Evolutionary conservation across 92 coral and sea anemone species (phyloP).

Genomic region (Porites lobata): DNA sequence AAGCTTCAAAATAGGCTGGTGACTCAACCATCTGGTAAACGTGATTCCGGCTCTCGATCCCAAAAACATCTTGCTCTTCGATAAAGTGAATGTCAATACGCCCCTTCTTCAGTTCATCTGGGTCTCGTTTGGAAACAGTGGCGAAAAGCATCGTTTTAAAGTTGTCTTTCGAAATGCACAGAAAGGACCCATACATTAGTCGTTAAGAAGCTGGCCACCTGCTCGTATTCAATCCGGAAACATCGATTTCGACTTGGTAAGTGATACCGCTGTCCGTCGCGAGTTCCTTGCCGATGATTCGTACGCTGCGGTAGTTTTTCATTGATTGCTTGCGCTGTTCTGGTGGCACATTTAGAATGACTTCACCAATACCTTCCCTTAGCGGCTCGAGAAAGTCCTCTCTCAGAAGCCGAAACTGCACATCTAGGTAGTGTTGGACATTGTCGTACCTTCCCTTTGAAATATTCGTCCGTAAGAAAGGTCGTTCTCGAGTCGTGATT

Average conservation of each 20-base stretch:
- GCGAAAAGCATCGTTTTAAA: slow-evolving; percentile 71
- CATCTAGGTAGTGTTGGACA: slow-evolving; percentile 79
- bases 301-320: slow-evolving; percentile 72
- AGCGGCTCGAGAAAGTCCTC: slow-evolving; percentile 86
- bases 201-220: slow-evolving; percentile 77
- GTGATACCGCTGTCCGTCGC: slow-evolving; percentile 60
- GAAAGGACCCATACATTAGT: slow-evolving; percentile 75
- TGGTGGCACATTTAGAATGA: slow-evolving; percentile 47
- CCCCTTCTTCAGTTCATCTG: slow-evolving; percentile 64
- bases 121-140: slow-evolving; percentile 73
- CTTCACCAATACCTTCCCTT: slow-evolving; percentile 80
- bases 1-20: slow-evolving; percentile 83
- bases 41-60: slow-evolving; percentile 38
- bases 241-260: slow-evolving; percentile 67
- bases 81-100: slow-evolving; percentile 61
- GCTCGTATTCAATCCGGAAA: slow-evolving; percentile 46
- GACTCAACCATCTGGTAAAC: slow-evolving; percentile 77
- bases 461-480: slow-evolving; percentile 76
- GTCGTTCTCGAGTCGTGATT: slow-evolving; percentile 57
- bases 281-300: slow-evolving; percentile 53
- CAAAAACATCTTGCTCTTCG: slow-evolving; percentile 63
- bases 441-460: slow-evolving; percentile 72
- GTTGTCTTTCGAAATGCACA: slow-evolving; percentile 65
- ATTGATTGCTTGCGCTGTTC: slow-evolving; percentile 56
- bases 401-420: slow-evolving; percentile 78